These are phyloP conservation scores for Anomalospiza imberbis DNA, from an alignment of 2,797 vertebrate species.

Conservation along the genomic window DNA sequence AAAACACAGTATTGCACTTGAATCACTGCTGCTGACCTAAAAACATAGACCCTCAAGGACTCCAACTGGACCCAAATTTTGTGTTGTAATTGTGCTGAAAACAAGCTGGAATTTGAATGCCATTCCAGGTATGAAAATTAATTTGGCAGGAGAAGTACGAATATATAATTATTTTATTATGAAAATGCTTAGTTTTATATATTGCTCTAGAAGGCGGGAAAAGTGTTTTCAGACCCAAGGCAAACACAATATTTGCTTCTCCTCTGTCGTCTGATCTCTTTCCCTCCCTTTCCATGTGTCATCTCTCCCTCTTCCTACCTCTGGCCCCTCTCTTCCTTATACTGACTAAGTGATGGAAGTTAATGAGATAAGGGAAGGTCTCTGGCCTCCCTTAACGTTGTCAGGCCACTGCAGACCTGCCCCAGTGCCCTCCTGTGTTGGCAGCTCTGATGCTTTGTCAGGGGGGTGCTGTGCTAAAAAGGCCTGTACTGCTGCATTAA, in stretches of 20 bases:
- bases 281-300: not conserved
- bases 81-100: not conserved
- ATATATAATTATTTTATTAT: not conserved
- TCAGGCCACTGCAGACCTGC: not conserved
- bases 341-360: not conserved
- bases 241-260: not conserved
- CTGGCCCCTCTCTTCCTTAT: not conserved
- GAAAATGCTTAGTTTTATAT: not conserved
- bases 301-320: not conserved
- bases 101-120: not conserved
- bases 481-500: not conserved
- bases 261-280: not conserved
- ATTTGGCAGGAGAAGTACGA: not conserved
- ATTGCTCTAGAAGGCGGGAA: not conserved
- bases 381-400: not conserved
- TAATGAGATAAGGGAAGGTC: not conserved
- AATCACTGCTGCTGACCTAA: not conserved
- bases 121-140: not conserved
- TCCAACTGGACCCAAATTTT: not conserved
- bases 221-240: not conserved
- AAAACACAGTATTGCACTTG: not conserved
- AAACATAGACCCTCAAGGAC: not conserved
- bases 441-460: not conserved
- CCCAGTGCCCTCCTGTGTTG: not conserved
- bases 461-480: not conserved